These are phyloP conservation scores for Dolichoris vasculosae DNA, from an alignment of 1,140 invertebrate genomes.

Conservation along the genomic window DNA sequence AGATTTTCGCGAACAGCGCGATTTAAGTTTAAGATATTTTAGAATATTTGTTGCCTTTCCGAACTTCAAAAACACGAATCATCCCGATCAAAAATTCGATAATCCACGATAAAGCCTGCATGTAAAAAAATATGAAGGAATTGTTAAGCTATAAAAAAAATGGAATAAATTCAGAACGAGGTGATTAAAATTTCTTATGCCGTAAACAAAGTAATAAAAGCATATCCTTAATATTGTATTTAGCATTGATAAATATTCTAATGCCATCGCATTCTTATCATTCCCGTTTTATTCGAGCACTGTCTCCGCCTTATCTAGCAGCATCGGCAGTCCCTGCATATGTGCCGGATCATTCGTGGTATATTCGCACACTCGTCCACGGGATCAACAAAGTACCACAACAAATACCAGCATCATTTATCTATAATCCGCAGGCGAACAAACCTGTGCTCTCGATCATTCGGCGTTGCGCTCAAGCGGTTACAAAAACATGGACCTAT, in stretches of 20 bases:
- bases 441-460: not conserved
- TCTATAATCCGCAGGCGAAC: not conserved
- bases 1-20: too few relatives aligned
- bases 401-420: conserved; percentile 1
- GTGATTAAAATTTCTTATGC: not conserved
- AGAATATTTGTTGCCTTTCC: too few relatives aligned
- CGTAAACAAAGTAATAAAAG: not conserved
- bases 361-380: not conserved
- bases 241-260: not conserved
- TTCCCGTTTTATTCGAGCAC: not conserved
- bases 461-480: not conserved
- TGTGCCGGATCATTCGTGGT: not conserved
- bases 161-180: not conserved
- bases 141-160: not conserved
- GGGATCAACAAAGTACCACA: not conserved
- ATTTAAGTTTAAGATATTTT: too few relatives aligned
- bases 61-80: not conserved
- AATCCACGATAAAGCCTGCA: not conserved
- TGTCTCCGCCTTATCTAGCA: not conserved
- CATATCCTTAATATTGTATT: not conserved
- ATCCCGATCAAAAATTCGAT: not conserved
- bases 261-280: not conserved
- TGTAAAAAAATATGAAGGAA: not conserved
- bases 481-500: not conserved
- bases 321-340: not conserved